Evolutionary conservation across 2,888 invertebrate species (phyloP).

Genomic region (Dermolepida albohirtum): DNA sequence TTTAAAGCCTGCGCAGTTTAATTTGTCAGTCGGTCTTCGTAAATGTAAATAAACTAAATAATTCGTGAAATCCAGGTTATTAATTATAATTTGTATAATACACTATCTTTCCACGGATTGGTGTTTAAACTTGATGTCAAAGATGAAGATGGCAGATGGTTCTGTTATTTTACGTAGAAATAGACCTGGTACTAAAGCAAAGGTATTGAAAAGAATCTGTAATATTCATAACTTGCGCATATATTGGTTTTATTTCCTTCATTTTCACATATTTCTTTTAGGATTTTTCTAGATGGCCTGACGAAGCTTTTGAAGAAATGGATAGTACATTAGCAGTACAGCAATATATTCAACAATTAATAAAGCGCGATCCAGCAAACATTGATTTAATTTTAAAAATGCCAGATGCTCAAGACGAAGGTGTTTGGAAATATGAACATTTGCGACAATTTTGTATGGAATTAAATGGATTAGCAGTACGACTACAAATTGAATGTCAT

Average conservation of each 20-base stretch:
- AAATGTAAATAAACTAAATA: too few relatives aligned
- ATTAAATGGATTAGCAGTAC: constrained; percentile 96
- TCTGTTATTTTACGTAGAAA: constrained; percentile 87
- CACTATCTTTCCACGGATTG: not conserved
- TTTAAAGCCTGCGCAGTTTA: too few relatives aligned
- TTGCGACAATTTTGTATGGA: constrained; percentile 99
- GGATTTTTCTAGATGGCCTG: constrained; percentile 98
- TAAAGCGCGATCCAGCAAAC: constrained; percentile 91
- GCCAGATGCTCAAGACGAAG: constrained; percentile 97
- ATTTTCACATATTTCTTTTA: constrained; percentile 59
- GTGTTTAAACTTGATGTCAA: constrained; percentile 49
- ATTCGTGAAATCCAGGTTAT: too few relatives aligned
- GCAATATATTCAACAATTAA: constrained; percentile 98
- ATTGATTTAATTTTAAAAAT: constrained; percentile 95
- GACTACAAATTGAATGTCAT: constrained; percentile 95
- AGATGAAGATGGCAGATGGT: constrained; percentile 88
- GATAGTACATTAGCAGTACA: constrained; percentile 98
- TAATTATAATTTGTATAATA: too few relatives aligned
- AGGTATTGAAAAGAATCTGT: constrained; percentile 68
- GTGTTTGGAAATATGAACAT: constrained; percentile 99
- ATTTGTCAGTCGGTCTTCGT: too few relatives aligned
- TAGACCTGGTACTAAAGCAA: constrained; percentile 90
- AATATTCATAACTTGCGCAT: not conserved
- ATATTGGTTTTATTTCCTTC: not conserved
- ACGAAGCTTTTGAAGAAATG: constrained; percentile 99